These are phyloP conservation scores for Brenthis ino DNA, from an alignment of 2,888 invertebrate genomes.

Conservation along the genomic window DNA sequence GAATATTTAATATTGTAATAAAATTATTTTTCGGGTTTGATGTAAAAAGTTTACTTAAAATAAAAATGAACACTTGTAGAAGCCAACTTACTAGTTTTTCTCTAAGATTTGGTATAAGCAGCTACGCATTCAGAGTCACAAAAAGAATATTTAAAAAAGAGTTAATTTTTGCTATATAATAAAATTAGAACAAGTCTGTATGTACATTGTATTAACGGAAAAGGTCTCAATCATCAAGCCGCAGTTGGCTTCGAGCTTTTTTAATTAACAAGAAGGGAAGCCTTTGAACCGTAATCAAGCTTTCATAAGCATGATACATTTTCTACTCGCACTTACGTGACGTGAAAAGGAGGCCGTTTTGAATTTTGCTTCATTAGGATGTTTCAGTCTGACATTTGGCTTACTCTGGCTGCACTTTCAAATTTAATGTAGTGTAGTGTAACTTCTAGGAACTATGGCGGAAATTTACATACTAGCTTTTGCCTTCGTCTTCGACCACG, in stretches of 20 bases:
- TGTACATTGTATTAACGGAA: neutral
- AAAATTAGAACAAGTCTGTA: conserved; percentile 1
- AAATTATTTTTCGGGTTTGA: too few relatives aligned
- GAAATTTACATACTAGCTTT: too few relatives aligned
- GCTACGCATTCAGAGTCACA: too few relatives aligned
- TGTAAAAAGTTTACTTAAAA: too few relatives aligned
- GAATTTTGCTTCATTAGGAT: conserved; percentile 14
- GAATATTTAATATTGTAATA: too few relatives aligned
- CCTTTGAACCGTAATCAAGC: conserved; percentile 20
- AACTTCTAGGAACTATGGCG: too few relatives aligned
- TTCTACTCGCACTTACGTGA: conserved; percentile 2
- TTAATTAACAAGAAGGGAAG: conserved; percentile 17
- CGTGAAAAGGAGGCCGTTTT: conserved; percentile 9
- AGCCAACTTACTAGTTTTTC: too few relatives aligned
- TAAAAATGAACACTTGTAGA: too few relatives aligned
- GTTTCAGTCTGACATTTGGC: conserved; percentile 5
- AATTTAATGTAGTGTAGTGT: conserved; percentile 1
- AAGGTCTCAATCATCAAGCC: conserved; percentile 13
- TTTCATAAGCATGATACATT: conserved; percentile 15
- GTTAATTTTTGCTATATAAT: neutral
- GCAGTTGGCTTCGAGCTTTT: conserved; percentile 16
- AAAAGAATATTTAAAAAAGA: too few relatives aligned
- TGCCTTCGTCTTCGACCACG: too few relatives aligned
- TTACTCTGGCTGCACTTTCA: neutral
- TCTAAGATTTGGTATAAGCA: too few relatives aligned